Conservation (phyloP, 2,797 vertebrate genomes). For the Sebastes elongatus region DNA sequence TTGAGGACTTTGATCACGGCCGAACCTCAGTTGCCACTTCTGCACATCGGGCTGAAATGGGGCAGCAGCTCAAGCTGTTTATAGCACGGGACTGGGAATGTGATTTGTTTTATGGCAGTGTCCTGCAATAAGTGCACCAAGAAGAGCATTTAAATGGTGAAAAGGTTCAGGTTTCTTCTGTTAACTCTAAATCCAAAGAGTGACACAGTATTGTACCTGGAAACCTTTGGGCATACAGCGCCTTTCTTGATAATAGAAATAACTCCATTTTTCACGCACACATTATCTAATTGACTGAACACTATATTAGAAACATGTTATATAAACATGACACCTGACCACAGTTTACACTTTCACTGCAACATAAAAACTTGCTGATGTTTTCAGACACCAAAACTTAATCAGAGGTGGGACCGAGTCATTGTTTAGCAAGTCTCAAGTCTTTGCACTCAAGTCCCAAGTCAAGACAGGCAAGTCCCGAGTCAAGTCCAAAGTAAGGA, state of each 20-base stretch:
- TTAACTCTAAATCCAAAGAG: not conserved
- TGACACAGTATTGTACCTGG: not conserved
- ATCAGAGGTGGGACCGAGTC: not conserved
- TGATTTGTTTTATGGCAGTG: conserved; percentile 45
- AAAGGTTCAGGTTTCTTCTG: conserved; percentile 22
- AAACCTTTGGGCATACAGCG: not conserved
- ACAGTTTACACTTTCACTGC: not conserved
- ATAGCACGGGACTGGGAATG: conserved; percentile 32
- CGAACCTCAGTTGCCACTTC: conserved; percentile 46
- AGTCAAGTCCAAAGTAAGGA: no score
- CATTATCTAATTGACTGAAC: not conserved
- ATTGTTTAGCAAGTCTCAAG: no score
- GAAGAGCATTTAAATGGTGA: conserved; percentile 15
- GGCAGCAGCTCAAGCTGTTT: conserved; percentile 27
- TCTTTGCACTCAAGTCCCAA: no score
- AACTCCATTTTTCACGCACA: not conserved
- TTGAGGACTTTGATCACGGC: conserved; percentile 65
- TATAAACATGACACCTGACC: not conserved
- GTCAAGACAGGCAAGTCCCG: no score
- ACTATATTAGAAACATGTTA: not conserved
- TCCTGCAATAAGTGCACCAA: conserved; percentile 37
- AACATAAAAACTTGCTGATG: not conserved
- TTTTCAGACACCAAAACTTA: not conserved
- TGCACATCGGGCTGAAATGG: conserved; percentile 54
- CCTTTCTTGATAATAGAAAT: not conserved